Evolutionary conservation across 2,888 invertebrate species (phyloP), one percentile per base, ranked within the genome.

Genomic region (Alsophila aescularia): DNA sequence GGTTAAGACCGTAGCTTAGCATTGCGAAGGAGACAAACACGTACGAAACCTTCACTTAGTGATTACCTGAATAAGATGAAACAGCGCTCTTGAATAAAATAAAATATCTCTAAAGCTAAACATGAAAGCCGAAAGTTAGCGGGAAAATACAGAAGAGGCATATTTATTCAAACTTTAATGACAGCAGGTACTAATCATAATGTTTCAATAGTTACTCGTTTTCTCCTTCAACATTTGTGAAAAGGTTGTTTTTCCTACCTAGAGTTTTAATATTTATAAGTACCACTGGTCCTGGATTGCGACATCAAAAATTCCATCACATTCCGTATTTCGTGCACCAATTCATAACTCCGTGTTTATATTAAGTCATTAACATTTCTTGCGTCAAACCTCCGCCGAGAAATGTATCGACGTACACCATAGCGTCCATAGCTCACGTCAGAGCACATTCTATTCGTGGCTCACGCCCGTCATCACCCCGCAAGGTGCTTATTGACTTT

Each of bases 351-450:
- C 52, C 39, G 54, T 72, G 73, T 79, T 75, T 78, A 73, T 79
- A 69, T 76, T 75, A 69, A 81, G 74, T 80, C 80, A 81, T 84
- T 83, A 83, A 76, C 74, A 76, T 80, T 76, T 75, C 77, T 79
- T 86, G 72, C 87, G 86, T 87, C 85, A 86, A 85, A 81, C 70
- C 67, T 74, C 73, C 72, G 66, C 60, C 66, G 72, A 73, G 73
- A 77, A 77, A 72, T 75, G 72, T 79, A 79, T 73, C 73, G 75
- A 77, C 73, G 72, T 55, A 44, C 43, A 48, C 59, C 70, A 70
- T 69, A 74, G 70, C 72, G 73, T 77, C 59, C 70, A 70, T 69
- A 74, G 70, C 72, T 73, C 77, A 78, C 86, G 84, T 85, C 83
- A 83, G 79, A 73, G 56, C 63, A 37, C 21, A 35, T 53, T 77